Evolutionary conservation across 2,888 invertebrate species (phyloP), one percentile per base, ranked within the genome.

Genomic region (Ormyrus pomaceus): DNA sequence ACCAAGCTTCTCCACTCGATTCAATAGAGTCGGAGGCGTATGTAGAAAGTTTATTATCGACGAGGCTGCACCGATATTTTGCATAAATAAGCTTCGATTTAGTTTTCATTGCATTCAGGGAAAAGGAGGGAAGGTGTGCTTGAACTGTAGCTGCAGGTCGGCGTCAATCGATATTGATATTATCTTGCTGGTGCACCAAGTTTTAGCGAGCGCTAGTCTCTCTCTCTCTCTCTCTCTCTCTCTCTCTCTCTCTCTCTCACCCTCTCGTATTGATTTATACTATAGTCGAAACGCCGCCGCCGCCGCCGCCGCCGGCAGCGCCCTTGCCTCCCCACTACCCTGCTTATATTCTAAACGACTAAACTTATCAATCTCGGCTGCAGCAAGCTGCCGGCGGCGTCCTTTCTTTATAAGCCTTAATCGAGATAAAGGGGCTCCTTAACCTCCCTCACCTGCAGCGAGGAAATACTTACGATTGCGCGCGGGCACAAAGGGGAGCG

Each of bases 151-250:
- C 46, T 11, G 65, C 46, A 19, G 19, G 48, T 19, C 10, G n/a
- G 58, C 51, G 45, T 77, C 50, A 74, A 74, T 79, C 74, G 74
- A 79, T 79, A 74, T 74, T 75, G 65, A 79, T 74, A 75, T 79
- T 65, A 74, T 79, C 64, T 62, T 10, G 58, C 34, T 53, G 51
- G 59, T 66, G 76, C 76, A 68, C 62, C 71, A 50, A 61, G 51
- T 68, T 62, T 71, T 65, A 70, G 70, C 75, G 48, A 61, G 48
- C 19, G 70, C n/a, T 75, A 68, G 64, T 58, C 71, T 71, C 50
- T 45, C 58, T 58, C 11, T 45, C 58, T 58, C 11, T 58, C 58
- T n/a, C 6, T n/a, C n/a, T 58, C 13, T 58, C 58, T 5, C 6
- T n/a, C n/a, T 58, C 13, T 58, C 58, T 5, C 13, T 13, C 13